A percentile compares a stretch with the other conserved stretches of the same genome.
These are phyloP conservation scores for Sebastes cheni DNA, from an alignment of 2,797 vertebrate genomes.

Conservation along the genomic window DNA sequence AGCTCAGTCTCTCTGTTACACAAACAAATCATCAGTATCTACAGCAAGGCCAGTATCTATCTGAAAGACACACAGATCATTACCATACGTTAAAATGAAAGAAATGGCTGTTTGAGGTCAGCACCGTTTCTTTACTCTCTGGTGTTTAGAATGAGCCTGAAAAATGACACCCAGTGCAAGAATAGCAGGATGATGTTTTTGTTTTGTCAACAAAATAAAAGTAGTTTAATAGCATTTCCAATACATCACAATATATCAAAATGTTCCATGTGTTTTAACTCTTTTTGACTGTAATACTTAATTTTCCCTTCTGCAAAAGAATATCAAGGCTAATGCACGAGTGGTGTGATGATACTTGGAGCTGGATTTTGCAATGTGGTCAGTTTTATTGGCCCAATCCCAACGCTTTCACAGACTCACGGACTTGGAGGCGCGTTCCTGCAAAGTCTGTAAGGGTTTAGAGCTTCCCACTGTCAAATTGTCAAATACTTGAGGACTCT, in stretches of 20 bases:
- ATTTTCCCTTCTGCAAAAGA: background rate
- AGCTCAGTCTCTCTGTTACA: constrained; percentile 3
- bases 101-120: background rate
- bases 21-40: constrained; percentile 31
- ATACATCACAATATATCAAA: background rate
- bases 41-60: background rate
- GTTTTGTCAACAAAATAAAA: background rate
- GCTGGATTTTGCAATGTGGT: background rate
- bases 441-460: background rate
- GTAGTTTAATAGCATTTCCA: background rate
- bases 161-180: background rate
- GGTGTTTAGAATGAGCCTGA: background rate
- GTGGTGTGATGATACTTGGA: background rate
- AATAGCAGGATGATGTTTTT: background rate
- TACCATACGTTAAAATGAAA: background rate
- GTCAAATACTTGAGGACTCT: background rate
- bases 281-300: background rate
- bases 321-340: background rate
- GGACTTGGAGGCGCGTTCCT: background rate
- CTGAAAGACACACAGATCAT: constrained; percentile 1
- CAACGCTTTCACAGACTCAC: background rate
- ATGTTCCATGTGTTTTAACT: background rate
- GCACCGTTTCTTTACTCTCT: background rate
- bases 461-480: background rate
- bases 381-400: background rate